A percentile compares a stretch with the other conserved stretches of the same genome.
Conservation (phyloP, 92 coral and sea anemone species). For the Hydrozoanthus gracilis region DNA sequence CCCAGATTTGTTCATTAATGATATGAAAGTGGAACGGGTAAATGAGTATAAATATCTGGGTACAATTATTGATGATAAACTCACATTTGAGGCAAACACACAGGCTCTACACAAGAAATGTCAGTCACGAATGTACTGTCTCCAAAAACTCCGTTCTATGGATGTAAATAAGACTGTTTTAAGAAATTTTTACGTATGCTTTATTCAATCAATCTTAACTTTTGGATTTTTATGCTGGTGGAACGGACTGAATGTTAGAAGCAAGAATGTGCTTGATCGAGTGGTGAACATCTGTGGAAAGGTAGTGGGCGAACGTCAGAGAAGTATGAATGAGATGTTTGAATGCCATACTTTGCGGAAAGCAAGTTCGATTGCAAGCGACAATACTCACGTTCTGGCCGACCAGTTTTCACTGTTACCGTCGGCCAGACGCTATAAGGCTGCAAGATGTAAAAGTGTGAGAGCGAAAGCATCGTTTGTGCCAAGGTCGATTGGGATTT, state of each 20-base stretch:
- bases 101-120: conserved; percentile 19
- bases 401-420: neutral
- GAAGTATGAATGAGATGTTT: neutral
- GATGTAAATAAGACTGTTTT: conserved; percentile 20
- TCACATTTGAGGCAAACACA: conserved; percentile 26
- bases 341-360: neutral
- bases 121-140: conserved; percentile 26
- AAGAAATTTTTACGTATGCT: conserved; percentile 15
- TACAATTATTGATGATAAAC: conserved; percentile 19
- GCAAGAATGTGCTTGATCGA: conserved; percentile 11
- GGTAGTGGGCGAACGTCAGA: conserved; percentile 2
- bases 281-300: conserved; percentile 22
- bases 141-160: conserved; percentile 20
- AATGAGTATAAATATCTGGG: conserved; percentile 24
- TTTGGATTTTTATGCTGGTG: conserved; percentile 25
- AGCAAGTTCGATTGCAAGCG: neutral
- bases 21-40: conserved; percentile 26
- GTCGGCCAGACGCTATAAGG: neutral
- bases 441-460: neutral
- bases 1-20: conserved; percentile 25
- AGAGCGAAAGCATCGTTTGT: neutral
- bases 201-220: conserved; percentile 23
- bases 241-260: conserved; percentile 15
- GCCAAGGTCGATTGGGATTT: neutral
- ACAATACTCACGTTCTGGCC: neutral